These are phyloP conservation scores for Galerucella pusilla DNA, from an alignment of 2,888 invertebrate species.

Conservation along the genomic window DNA sequence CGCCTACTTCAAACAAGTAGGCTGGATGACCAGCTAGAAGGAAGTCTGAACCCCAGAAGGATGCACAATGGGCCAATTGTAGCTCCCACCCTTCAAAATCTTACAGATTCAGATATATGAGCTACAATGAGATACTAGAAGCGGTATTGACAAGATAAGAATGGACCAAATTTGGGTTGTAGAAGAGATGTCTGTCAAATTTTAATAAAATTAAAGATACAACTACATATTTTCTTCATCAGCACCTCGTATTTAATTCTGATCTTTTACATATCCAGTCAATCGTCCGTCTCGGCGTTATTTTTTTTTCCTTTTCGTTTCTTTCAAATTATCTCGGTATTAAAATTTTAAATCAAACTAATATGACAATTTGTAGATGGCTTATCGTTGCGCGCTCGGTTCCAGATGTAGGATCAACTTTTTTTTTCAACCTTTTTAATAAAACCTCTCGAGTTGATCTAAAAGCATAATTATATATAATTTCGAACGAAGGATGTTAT, in stretches of 20 bases:
- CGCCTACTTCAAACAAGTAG: too few species aligned
- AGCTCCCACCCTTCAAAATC: too few species aligned
- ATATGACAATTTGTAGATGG: conserved; percentile 51
- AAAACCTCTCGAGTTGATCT: conserved; percentile 44
- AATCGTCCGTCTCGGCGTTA: neutral
- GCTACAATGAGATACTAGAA: too few species aligned
- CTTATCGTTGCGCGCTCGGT: conserved; percentile 43
- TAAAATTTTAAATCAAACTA: conserved; percentile 36
- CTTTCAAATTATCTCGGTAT: conserved; percentile 22
- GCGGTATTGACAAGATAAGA: too few species aligned
- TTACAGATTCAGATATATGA: too few species aligned
- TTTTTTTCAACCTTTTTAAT: conserved; percentile 39
- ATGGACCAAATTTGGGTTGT: too few species aligned
- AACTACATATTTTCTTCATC: neutral
- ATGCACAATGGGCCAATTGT: too few species aligned
- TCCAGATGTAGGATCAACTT: conserved; percentile 48
- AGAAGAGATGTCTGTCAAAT: too few species aligned
- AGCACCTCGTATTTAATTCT: neutral
- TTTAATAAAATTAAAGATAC: too few species aligned
- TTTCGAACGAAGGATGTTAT: conserved; percentile 48
- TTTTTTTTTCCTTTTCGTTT: neutral
- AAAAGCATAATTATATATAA: conserved; percentile 53
- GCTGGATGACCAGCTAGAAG: too few species aligned
- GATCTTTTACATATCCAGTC: neutral
- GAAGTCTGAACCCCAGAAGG: too few species aligned